Conservation (phyloP, 2,113 vertebrate genomes). For the Thinocorus orbignyianus region DNA sequence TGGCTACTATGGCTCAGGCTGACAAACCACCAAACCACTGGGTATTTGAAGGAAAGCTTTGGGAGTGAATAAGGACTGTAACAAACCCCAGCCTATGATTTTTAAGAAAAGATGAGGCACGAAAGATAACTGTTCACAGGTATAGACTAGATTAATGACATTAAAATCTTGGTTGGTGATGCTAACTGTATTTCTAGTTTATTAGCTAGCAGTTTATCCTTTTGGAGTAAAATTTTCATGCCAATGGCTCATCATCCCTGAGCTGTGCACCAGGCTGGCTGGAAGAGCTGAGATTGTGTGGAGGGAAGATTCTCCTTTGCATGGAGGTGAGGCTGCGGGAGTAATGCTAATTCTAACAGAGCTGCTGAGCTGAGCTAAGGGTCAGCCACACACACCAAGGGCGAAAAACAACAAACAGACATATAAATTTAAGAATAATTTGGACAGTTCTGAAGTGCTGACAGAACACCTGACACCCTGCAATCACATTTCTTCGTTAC, state of each 20-base stretch:
- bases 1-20: neutral
- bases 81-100: neutral
- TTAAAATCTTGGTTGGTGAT: neutral
- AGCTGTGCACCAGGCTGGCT: fast-evolving
- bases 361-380: neutral
- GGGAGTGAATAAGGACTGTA: neutral
- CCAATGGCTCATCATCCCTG: neutral
- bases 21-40: neutral
- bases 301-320: neutral
- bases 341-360: neutral
- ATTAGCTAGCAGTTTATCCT: neutral
- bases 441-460: neutral
- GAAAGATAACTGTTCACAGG: neutral
- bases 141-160: neutral
- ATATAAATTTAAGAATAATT: neutral
- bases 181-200: neutral
- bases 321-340: neutral
- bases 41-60: neutral
- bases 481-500: neutral
- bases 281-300: neutral
- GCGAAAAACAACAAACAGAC: neutral
- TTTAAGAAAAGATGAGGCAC: neutral
- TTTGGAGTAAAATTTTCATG: neutral
- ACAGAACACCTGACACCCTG: neutral
- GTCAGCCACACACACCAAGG: neutral